Evolutionary conservation across 2,797 vertebrate genomes (phyloP), one percentile per base, ranked within the genome.

Genomic region (Halcyon chelicuti): DNA sequence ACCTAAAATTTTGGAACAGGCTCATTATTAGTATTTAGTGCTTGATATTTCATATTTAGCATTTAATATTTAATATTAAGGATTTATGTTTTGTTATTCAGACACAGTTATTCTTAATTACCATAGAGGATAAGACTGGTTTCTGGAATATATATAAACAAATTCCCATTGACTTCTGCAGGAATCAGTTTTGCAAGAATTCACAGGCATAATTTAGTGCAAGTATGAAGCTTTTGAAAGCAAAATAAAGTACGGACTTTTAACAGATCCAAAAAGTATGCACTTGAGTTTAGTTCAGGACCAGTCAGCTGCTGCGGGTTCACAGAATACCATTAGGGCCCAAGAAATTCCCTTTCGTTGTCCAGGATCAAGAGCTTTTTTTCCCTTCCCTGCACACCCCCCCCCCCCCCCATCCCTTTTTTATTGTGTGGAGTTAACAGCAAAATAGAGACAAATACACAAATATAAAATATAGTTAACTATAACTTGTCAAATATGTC

Each of bases 401-500:
- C 19, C 19, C 54, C 12, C 55, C n/a, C 20, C 19, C 12, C 20
- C n/a, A 52, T 22, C 14, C 17, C 9, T 33, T 85, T 70, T 47
- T 74, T 71, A 61, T 18, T 79, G 14, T 42, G 5, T 70, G 8
- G 40, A 31, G 23, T 60, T 84, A 74, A 62, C n/a, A 75, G 44
- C 31, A 86, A 86, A 90, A 80, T 40, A 65, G 49, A 77, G 62
- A 67, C 16, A 88, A 95, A 84, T 80, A 58, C 9, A 70, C 63
- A 89, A 86, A 94, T 88, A 73, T 60, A 76, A 79, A 90, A 52
- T 76, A 63, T 35, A 44, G 40, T 29, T 77, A 87, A 88, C 44
- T 79, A n/a, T 74, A 85, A 82, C 42, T 92, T 92, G 74, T 93
- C 79, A 85, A 52, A 67, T 84, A 84, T 37, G 31, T 44, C 42